phyloP scores from a whole-genome alignment of 2,113 vertebrate genomes.

The Dasypus novemcinctus region DNA sequence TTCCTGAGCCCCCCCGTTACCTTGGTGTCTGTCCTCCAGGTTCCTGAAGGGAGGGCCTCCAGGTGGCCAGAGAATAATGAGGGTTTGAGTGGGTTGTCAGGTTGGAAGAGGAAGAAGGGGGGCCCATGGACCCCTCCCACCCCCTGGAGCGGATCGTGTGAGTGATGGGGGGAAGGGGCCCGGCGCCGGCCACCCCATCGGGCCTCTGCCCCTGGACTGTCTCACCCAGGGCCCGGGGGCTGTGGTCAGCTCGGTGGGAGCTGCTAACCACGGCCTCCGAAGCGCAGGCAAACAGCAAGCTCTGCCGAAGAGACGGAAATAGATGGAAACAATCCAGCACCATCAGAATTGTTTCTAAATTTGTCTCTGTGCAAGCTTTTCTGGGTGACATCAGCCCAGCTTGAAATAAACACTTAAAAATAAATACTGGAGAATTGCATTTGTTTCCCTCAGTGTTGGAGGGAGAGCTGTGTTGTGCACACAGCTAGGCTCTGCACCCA shows the following conservation, averaged over 20 bases:
- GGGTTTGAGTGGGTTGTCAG: background rate
- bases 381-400: background rate
- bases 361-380: background rate
- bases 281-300: background rate
- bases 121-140: no score
- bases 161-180: no score
- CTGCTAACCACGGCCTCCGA: background rate
- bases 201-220: background rate
- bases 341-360: background rate
- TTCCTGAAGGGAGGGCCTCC: background rate
- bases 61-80: background rate
- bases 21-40: background rate
- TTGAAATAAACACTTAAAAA: background rate
- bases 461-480: background rate
- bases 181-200: rapidly evolving
- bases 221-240: background rate
- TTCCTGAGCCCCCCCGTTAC: background rate
- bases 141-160: background rate
- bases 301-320: background rate
- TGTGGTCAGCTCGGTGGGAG: background rate
- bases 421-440: background rate
- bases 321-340: background rate
- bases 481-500: background rate
- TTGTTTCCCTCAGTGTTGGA: background rate
- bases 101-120: background rate